A percentile compares a stretch with the other conserved stretches of the same genome.
These are phyloP conservation scores for Scomber scombrus DNA, from an alignment of 2,113 vertebrate genomes.

Conservation along the genomic window DNA sequence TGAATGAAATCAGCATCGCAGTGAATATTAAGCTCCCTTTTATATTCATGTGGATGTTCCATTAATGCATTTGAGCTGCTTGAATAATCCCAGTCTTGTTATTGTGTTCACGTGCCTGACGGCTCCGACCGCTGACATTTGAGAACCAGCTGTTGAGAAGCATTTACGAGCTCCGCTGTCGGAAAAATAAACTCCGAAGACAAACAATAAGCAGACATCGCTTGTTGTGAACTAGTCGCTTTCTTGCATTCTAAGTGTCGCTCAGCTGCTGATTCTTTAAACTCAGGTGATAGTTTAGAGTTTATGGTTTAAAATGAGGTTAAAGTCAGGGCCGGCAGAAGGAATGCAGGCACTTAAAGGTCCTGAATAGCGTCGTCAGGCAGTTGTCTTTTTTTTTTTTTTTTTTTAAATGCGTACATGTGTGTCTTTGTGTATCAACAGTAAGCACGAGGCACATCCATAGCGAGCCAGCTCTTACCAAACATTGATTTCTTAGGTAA, in stretches of 20 bases:
- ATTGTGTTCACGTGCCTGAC: not conserved
- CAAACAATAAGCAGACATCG: not conserved
- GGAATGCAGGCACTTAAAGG: not conserved
- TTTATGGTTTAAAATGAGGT: conserved; percentile 3
- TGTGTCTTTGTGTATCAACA: conserved; percentile 34
- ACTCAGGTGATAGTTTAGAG: not conserved
- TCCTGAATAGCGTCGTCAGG: not conserved
- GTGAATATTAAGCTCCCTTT: too few species aligned
- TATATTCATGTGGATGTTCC: too few species aligned
- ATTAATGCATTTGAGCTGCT: not conserved
- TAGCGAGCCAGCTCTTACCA: conserved; percentile 29
- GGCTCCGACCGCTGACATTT: not conserved
- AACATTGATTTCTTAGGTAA: conserved; percentile 48
- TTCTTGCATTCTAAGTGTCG: not conserved
- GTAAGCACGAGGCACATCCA: conserved; percentile 2
- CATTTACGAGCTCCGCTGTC: not conserved
- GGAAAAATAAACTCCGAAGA: not conserved
- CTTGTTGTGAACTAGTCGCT: too few species aligned
- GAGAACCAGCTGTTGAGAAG: not conserved
- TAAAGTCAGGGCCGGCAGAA: not conserved
- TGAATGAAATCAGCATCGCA: not conserved
- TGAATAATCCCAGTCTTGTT: not conserved
- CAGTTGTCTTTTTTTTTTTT: too few species aligned
- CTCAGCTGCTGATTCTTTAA: not conserved
- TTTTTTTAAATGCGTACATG: not conserved